phyloP scores from a whole-genome alignment of 2,113 vertebrate genomes.

The Candoia aspera region DNA sequence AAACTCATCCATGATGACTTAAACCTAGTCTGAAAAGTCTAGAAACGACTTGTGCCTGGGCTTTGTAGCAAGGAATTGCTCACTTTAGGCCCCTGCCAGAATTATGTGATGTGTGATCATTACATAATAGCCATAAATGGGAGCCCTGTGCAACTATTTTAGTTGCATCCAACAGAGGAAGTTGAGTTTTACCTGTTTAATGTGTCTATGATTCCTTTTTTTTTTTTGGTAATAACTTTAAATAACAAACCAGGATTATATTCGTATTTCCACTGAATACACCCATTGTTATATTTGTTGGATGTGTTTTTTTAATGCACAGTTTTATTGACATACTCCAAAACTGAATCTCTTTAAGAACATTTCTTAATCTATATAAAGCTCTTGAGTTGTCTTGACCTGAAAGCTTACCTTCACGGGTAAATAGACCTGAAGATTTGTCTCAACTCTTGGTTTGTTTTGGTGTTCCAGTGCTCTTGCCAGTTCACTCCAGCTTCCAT shows the following conservation, averaged over 20 bases:
- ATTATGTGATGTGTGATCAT: background rate
- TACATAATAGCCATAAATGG: background rate
- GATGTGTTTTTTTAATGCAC: background rate
- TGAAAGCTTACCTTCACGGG: conserved; percentile 39
- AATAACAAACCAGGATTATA: background rate
- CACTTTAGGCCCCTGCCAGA: background rate
- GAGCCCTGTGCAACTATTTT: background rate
- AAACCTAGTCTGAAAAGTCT: background rate
- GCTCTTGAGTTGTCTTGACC: conserved; percentile 53
- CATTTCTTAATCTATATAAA: background rate
- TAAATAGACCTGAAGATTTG: conserved; percentile 56
- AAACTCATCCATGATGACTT: background rate
- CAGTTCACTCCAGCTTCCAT: conserved; percentile 75
- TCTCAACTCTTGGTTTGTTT: conserved; percentile 53
- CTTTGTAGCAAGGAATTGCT: background rate
- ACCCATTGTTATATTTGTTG: background rate
- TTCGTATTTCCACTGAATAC: fast-evolving
- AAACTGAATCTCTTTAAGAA: conserved; percentile 2
- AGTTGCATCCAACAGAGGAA: background rate
- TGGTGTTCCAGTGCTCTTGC: conserved; percentile 71
- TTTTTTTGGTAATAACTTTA: conserved; percentile 6
- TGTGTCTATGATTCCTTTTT: background rate
- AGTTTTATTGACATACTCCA: background rate
- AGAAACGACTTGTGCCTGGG: background rate
- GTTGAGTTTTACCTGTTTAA: background rate